Conservation (phyloP, 92 coral and sea anemone genomes). For the Epizoanthus rinbou region DNA sequence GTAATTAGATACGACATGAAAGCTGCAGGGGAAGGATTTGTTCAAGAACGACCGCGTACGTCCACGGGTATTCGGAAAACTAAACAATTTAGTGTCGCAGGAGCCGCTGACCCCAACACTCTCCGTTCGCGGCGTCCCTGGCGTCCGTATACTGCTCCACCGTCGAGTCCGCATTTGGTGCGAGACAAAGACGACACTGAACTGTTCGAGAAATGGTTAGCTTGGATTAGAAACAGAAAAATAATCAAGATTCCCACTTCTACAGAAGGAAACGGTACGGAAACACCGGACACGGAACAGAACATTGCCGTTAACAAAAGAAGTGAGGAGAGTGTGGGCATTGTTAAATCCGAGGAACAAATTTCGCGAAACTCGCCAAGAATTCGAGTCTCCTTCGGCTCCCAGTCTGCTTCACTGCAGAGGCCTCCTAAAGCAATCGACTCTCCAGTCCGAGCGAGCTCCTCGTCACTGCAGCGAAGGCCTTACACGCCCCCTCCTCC, state of each 20-base stretch:
- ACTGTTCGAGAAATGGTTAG: conserved; percentile 16
- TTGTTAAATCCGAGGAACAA: conserved; percentile 2
- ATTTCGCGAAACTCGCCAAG: not conserved
- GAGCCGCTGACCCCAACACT: not conserved
- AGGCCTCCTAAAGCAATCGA: conserved; percentile 36
- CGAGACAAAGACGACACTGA: conserved; percentile 27
- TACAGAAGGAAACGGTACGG: conserved; percentile 16
- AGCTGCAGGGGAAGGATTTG: not conserved
- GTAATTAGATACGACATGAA: not conserved
- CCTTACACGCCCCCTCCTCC: conserved; percentile 50
- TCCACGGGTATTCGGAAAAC: conserved; percentile 28
- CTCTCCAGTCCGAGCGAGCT: conserved; percentile 36
- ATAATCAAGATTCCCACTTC: conserved; percentile 70
- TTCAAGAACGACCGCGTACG: conserved; percentile 1
- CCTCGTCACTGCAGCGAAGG: conserved; percentile 50
- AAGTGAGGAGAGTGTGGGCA: conserved; percentile 9
- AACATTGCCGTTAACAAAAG: not conserved
- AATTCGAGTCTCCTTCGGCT: conserved; percentile 45
- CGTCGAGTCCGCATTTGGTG: conserved; percentile 54
- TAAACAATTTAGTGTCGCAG: conserved; percentile 18
- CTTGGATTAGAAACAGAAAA: conserved; percentile 27
- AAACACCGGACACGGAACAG: conserved; percentile 8
- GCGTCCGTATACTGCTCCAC: conserved; percentile 80
- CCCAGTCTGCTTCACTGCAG: conserved; percentile 64
- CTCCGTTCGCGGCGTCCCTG: conserved; percentile 52